Evolutionary conservation across 2,888 invertebrate genomes (phyloP).

Genomic region (Corythucha ciliata): DNA sequence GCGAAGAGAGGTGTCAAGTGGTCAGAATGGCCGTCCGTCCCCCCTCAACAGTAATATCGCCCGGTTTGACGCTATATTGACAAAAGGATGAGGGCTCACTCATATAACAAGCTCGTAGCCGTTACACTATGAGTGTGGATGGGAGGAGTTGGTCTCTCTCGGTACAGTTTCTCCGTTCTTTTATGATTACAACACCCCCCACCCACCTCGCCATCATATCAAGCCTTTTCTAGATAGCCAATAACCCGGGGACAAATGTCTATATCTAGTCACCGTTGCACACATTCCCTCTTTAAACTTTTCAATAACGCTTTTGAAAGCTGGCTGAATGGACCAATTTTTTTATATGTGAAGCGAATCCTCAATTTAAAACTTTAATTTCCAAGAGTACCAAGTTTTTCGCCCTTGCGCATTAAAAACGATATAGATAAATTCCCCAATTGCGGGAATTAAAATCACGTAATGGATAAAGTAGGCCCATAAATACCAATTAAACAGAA

Average conservation of each 20-base stretch:
- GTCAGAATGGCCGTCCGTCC: slow-evolving; percentile 20
- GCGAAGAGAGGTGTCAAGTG: slow-evolving; percentile 23
- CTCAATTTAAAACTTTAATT: too few relatives aligned
- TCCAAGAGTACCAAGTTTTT: too few relatives aligned
- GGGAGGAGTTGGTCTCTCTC: too few relatives aligned
- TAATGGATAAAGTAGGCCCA: too few relatives aligned
- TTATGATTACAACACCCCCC: slow-evolving; percentile 15
- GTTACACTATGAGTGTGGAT: too few relatives aligned
- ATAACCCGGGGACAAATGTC: slow-evolving; percentile 29
- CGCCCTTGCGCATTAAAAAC: too few relatives aligned
- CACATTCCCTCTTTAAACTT: slow-evolving; percentile 9
- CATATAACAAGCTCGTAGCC: too few relatives aligned
- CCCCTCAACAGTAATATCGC: slow-evolving; percentile 18
- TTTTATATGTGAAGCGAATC: too few relatives aligned
- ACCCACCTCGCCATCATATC: neutral
- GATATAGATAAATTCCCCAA: too few relatives aligned
- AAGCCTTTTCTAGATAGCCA: slow-evolving; percentile 13
- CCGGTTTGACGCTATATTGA: slow-evolving; percentile 27
- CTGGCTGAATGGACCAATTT: too few relatives aligned
- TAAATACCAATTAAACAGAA: slow-evolving; percentile 23
- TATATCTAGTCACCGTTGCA: slow-evolving; percentile 25
- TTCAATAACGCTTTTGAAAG: slow-evolving; percentile 22
- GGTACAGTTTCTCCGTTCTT: slow-evolving; percentile 8
- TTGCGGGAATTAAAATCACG: too few relatives aligned
- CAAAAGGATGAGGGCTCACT: slow-evolving; percentile 25